Evolutionary conservation across 2,113 vertebrate species (phyloP).

Genomic region (Gorsachius goisagi): DNA sequence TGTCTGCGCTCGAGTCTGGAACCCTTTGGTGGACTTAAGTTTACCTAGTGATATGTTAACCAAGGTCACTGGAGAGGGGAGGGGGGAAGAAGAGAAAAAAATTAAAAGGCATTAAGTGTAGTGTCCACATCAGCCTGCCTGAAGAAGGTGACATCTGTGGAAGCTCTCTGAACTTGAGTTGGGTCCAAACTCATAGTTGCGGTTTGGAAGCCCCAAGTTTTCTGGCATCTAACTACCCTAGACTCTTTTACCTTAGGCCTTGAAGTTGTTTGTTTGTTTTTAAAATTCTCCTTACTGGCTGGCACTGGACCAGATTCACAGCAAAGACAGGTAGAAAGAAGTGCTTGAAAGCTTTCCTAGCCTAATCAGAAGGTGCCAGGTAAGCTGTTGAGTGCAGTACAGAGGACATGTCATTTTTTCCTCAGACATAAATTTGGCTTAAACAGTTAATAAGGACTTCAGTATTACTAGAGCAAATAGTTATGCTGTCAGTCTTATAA

Average conservation of each 20-base stretch:
- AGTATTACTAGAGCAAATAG: neutral
- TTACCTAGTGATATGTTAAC: neutral
- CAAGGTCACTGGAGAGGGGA: neutral
- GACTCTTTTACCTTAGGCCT: neutral
- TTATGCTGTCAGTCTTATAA: neutral
- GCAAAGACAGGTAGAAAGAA: neutral
- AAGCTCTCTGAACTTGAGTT: neutral
- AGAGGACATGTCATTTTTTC: neutral
- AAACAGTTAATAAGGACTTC: neutral
- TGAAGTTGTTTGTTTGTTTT: neutral
- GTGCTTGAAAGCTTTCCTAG: neutral
- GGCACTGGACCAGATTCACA: neutral
- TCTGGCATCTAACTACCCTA: neutral
- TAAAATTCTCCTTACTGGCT: neutral
- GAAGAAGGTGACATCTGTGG: neutral
- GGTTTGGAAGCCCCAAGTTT: neutral
- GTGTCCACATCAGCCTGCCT: neutral
- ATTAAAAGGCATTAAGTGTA: neutral
- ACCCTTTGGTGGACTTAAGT: neutral
- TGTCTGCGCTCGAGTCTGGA: neutral
- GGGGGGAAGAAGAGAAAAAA: no score
- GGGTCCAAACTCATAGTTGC: neutral
- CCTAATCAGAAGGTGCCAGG: neutral
- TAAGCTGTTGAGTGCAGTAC: neutral
- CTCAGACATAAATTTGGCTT: neutral